Conservation (phyloP, 2,888 invertebrate species). For the Endomychus coccineus region DNA sequence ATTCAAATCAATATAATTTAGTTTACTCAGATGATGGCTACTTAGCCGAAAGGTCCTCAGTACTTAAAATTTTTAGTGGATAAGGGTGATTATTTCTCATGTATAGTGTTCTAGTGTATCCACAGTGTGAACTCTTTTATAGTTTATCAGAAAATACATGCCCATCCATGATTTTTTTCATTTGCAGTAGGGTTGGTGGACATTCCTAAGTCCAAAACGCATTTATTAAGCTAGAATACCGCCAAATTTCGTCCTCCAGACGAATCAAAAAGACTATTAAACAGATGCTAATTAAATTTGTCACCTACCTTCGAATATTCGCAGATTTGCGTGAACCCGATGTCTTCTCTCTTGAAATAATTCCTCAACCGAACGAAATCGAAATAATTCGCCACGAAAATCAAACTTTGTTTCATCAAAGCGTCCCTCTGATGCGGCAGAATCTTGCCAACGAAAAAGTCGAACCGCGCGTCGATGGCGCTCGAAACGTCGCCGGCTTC, state of each 20-base stretch:
- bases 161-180: too few relatives aligned
- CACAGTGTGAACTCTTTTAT: too few relatives aligned
- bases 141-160: too few relatives aligned
- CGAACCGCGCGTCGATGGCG: constrained; percentile 72
- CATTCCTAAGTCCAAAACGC: neutral
- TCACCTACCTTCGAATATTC: constrained; percentile 74
- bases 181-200: too few relatives aligned
- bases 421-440: constrained; percentile 72
- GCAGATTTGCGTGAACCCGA: constrained; percentile 84
- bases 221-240: constrained; percentile 1
- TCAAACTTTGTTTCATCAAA: constrained; percentile 76
- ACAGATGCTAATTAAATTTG: constrained; percentile 4
- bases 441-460: constrained; percentile 73
- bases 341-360: constrained; percentile 81
- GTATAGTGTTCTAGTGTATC: too few relatives aligned
- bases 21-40: too few relatives aligned
- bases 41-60: too few relatives aligned
- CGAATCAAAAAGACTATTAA: constrained; percentile 4
- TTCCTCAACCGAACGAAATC: constrained; percentile 91
- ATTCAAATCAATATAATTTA: too few relatives aligned
- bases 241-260: too few relatives aligned
- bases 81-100: too few relatives aligned
- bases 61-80: too few relatives aligned
- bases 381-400: constrained; percentile 92
- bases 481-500: constrained; percentile 54